Evolutionary conservation across 2,888 invertebrate genomes (phyloP), one percentile per base, ranked within the genome.

Genomic region (Meandrusa payeni): DNA sequence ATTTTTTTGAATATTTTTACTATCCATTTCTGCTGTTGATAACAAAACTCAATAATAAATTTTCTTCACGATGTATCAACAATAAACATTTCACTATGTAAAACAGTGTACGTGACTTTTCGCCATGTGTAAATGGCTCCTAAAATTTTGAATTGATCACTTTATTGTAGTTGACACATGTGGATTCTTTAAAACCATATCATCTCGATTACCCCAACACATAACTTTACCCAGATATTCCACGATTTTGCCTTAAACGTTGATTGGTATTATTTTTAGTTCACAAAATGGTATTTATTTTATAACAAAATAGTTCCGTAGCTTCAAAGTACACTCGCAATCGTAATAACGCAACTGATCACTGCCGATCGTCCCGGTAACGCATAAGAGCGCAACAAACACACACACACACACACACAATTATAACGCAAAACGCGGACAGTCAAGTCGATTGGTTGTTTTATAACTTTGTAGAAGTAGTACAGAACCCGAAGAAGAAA

Each of bases 101-200:
- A 51, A 56, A 59, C 66, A 71, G 76, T 61, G 70, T 88, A 88
- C 88, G 88, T 88, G 88, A 88, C 87, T 83, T 75, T 64, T 76
- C 73, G 76, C 77, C 81, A 76, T 79, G 78, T 77, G 78, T 83
- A 79, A 88, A 88, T 88, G 88, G 88, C 87, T 76, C 72, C 83
- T 78, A 69, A 56, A 43, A 55, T 34, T 46, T 41, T 36, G 15
- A 37, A 37, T 41, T 32, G 22, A 19, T 32, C 46, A 41, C 37
- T 37, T 32, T 36, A 41, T 37, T 46, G 15, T 28, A 37, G 26
- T 19, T 46, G 32, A 46, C 22, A 32, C 28, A 31, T 31, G 19
- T 26, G 28, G 11, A 23, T 39, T 28, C 28, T 23, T 34, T n/a
- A 19, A 13, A 45, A 34, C 23, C 39, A 39, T 34, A 28, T 34